Evolutionary conservation across 2,888 invertebrate species (phyloP).

Genomic region (Tipula unca): DNA sequence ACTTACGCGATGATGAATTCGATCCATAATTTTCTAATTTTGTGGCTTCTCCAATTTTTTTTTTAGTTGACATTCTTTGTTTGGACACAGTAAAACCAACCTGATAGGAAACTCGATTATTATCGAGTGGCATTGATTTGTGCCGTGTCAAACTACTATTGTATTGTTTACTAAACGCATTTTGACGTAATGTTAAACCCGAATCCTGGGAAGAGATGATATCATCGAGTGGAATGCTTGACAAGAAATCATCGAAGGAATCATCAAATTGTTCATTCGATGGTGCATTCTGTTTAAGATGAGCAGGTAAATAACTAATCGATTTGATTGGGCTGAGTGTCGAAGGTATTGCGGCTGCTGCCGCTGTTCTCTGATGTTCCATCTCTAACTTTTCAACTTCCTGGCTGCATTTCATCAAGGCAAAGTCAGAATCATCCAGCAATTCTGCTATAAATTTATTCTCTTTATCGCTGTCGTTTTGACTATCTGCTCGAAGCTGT

Average conservation of each 20-base stretch:
- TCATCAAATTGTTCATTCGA: background rate
- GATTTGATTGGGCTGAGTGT: background rate
- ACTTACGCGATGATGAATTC: background rate
- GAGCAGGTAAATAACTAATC: background rate
- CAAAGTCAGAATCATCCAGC: background rate
- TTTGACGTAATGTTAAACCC: background rate
- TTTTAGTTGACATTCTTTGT: background rate
- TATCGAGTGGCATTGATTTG: background rate
- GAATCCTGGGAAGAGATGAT: background rate
- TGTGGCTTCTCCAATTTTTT: background rate
- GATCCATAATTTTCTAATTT: background rate
- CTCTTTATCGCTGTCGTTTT: background rate
- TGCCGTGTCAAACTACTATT: background rate
- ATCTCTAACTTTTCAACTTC: background rate
- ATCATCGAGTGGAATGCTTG: background rate
- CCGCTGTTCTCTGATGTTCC: background rate
- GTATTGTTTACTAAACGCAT: background rate
- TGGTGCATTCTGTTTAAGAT: background rate
- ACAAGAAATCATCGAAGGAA: background rate
- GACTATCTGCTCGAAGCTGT: background rate
- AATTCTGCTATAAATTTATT: background rate
- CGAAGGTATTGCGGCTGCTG: background rate
- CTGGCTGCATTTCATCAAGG: background rate
- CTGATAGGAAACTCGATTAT: background rate
- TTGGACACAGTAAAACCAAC: background rate